Conservation (phyloP, 2,888 invertebrate genomes). For the Hemithea aestivaria region DNA sequence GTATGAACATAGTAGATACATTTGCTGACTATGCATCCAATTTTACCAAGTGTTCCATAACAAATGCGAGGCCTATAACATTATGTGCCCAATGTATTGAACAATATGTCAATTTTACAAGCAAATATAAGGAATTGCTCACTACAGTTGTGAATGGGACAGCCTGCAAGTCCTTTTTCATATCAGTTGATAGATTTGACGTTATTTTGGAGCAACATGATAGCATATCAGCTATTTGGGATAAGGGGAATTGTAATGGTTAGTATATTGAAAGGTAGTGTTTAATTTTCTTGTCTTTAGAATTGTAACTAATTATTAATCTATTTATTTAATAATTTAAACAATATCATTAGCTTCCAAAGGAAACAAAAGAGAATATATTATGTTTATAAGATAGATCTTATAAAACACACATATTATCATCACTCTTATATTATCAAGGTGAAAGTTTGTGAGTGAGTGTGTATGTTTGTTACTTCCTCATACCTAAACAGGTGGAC, state of each 20-base stretch:
- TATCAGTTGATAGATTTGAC: constrained; percentile 81
- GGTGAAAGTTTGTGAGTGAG: too few species aligned
- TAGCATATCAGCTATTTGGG: constrained; percentile 78
- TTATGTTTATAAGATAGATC: too few species aligned
- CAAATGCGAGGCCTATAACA: constrained; percentile 79
- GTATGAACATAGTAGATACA: constrained; percentile 46
- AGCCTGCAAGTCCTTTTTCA: constrained; percentile 77
- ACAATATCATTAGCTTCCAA: too few species aligned
- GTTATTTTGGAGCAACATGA: constrained; percentile 78
- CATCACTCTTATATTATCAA: too few species aligned
- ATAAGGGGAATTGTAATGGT: constrained; percentile 82
- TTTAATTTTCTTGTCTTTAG: too few species aligned
- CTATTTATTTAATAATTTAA: too few species aligned
- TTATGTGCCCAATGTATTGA: constrained; percentile 80
- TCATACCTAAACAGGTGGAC: too few species aligned
- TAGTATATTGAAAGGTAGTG: constrained; percentile 28
- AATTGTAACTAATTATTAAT: too few species aligned
- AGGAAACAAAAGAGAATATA: too few species aligned
- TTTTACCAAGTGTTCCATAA: constrained; percentile 80
- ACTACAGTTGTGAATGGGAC: constrained; percentile 67
- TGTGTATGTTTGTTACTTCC: too few species aligned
- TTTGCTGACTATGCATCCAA: constrained; percentile 79
- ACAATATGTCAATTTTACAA: constrained; percentile 69
- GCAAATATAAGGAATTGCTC: constrained; percentile 73
- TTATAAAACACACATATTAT: too few species aligned